Base-by-base conservation (phyloP, 2,888 invertebrate genomes). In the Listrodromus nycthemerus region DNA sequence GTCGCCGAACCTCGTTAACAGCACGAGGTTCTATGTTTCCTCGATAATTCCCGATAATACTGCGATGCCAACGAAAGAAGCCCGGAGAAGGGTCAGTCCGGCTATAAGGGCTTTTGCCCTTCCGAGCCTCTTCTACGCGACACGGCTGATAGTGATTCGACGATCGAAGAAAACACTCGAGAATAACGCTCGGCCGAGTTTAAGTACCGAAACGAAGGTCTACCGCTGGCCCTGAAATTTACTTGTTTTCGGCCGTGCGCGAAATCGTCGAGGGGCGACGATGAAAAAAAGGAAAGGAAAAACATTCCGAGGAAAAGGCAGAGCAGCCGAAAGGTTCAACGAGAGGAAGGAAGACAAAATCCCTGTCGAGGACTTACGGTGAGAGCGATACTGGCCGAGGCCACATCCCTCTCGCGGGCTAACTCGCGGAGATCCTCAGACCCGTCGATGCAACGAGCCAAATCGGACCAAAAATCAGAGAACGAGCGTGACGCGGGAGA, bases 401-500 rank as follows among this genome's bases (percentile, higher is more conserved):
- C 2, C 10, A 37, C 37, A 37, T 37, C 37, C 37, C 37, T 10
- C 8, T 37, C 10, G 10, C n/a, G 37, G 37, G 37, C 6, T n/a
- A 67, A 55, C 10, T 45, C 21, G 24, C 21, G 27, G 8, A 13
- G n/a, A 33, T 55, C 75, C 50, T 19, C 37, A 65, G 65, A 63
- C 65, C 77, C 73, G 24, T 50, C 55, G 73, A 63, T 37, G 73
- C 73, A 69, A 80, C 63, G 58, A 81, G 80, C 78, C 79, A 80
- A 81, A 84, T 74, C 69, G 77, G 58, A 74, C 74, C 78, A 81
- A 77, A 84, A 78, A 78, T 81, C 70, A 70, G 75, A 78, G 71
- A 16, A 65, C 78, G 73, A 83, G 71, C 67, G 78, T 78, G 41
- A 50, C 2, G 69, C 69, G 58, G 61, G 33, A 10, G 16, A 73